Evolutionary conservation across 2,113 vertebrate genomes (phyloP), one percentile per base, ranked within the genome.

Genomic region (Fulica atra): DNA sequence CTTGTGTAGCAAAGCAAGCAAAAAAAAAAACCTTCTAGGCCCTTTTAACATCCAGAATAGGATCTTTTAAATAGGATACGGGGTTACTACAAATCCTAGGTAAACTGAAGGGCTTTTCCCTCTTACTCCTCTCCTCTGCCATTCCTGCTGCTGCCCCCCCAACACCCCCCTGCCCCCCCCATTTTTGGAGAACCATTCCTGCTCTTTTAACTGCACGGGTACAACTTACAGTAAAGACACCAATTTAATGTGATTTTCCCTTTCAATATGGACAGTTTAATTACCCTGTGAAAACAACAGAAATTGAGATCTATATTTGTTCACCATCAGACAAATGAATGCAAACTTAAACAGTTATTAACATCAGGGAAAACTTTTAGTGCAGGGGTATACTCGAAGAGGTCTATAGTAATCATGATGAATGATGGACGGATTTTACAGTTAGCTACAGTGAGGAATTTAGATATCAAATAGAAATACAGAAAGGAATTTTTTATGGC

Each of bases 361-460:
- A n/a, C 57, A 51, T 80, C 26, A 54, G 31, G 26, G 19, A 69
- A 64, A 80, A 56, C 1, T 44, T 88, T 38, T n/a, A 26, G 28
- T 46, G 44, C 7, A 40, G 48, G 48, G 48, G 48, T 48, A 23
- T 48, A 23, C 48, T 18, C n/a, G 21, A 64, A 59, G 25, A 83
- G 4, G 21, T 11, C 5, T 44, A n/a, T 16, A 29, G 13, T 40
- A 35, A 57, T 16, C 2, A 0, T 2, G 4, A 33, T 60, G 28
- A 73, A 69, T 4, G 25, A 33, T 40, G 35, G 11, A 50, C n/a
- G n/a, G 21, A 59, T 93, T 77, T 77, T 54, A 85, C 9, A 40
- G 24, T 12, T 60, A n/a, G 31, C 16, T 60, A 56, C 11, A 51
- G 7, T 15, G 28, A 51, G 19, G 24, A 23, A 2, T 6, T n/a